Conservation (phyloP, 2,888 invertebrate species). For the Scaptomyza flava region DNA sequence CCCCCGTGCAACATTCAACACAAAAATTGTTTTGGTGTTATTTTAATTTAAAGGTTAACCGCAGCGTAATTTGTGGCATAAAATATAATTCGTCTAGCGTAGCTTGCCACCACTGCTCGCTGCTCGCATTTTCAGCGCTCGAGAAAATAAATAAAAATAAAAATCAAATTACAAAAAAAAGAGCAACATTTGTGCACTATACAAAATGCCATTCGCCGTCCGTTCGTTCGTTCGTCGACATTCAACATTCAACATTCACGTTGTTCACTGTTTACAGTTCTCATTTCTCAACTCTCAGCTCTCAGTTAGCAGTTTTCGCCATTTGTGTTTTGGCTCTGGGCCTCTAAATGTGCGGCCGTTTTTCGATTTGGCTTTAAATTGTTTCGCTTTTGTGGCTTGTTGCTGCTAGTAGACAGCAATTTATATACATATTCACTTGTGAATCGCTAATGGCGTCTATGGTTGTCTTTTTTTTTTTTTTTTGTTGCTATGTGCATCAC, state of each 20-base stretch:
- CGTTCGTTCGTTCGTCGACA: not conserved
- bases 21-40: slow-evolving; percentile 80
- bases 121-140: not conserved
- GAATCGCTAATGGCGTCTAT: slow-evolving; percentile 4
- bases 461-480: too few species aligned
- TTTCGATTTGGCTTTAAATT: slow-evolving; percentile 54
- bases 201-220: slow-evolving; percentile 52
- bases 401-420: slow-evolving; percentile 6
- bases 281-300: slow-evolving; percentile 9
- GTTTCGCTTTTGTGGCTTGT: slow-evolving; percentile 33
- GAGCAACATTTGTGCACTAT: slow-evolving; percentile 7
- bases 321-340: slow-evolving; percentile 44
- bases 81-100: slow-evolving; percentile 80
- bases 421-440: slow-evolving; percentile 4
- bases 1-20: slow-evolving; percentile 61
- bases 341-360: slow-evolving; percentile 42
- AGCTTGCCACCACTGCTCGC: not conserved
- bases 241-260: not conserved
- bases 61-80: slow-evolving; percentile 81
- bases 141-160: slow-evolving; percentile 30
- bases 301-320: slow-evolving; percentile 32
- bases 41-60: slow-evolving; percentile 83
- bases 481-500: not conserved
- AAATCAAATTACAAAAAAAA: slow-evolving; percentile 29
- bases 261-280: slow-evolving; percentile 21